Evolutionary conservation across 2,797 vertebrate genomes (phyloP), one percentile per base, ranked within the genome.

Genomic region (Chromobotia macracanthus): DNA sequence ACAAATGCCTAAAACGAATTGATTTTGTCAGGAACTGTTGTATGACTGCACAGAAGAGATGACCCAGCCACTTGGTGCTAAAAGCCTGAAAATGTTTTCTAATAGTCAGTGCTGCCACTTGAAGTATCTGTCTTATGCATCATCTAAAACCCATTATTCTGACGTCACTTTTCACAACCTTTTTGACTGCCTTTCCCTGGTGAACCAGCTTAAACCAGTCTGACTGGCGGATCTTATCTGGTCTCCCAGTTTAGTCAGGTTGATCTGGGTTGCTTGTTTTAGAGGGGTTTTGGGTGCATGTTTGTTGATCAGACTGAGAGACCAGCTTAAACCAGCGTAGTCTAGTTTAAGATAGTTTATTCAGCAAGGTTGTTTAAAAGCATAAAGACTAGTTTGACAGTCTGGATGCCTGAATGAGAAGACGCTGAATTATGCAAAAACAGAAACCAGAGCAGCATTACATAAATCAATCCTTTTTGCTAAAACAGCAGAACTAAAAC

Each of bases 1-100:
- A 69, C 23, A 72, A 56, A 80, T 65, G 66, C 55, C 67, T 38
- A 79, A 68, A 71, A 28, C 66, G 0, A 56, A 83, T 83, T 71
- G 63, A 83, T 85, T 75, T 75, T 48, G 60, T 75, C 75, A 71
- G 60, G 72, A 63, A 74, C 66, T 67, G 46, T 82, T 66, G 70
- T 78, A 70, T 60, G 77, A 77, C 69, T 58, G 69, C 9, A 41
- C 46, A 51, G 70, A 79, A 56, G 38, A 80, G 55, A 70, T 64
- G 12, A 63, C 71, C 31, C 23, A n/a, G 12, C 13, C 64, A 11
- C 46, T 19, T 12, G 16, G n/a, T 3, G 19, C 56, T 19, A 69
- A 56, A 75, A 72, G 35, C 69, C 35, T 48, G 69, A 28, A 68
- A 23, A 65, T 69, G 63, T 72, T 78, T 82, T 55, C 11, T 69